Evolutionary conservation across 2,797 vertebrate species (phyloP).

Genomic region (Anas capensis): DNA sequence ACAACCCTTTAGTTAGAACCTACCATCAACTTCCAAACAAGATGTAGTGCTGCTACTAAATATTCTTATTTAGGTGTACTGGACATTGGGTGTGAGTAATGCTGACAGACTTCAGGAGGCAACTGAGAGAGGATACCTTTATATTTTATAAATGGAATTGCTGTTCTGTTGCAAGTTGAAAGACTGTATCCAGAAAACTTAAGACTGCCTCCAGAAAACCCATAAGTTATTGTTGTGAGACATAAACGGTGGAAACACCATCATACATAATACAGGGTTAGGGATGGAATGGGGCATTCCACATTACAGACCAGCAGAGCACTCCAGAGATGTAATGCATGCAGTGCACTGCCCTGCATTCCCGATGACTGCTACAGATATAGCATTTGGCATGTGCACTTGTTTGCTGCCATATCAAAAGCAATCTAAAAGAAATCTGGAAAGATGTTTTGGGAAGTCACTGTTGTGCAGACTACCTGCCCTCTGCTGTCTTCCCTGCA

Average conservation of each 20-base stretch:
- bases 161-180: background rate
- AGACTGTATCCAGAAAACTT: background rate
- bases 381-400: background rate
- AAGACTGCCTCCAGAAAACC: background rate
- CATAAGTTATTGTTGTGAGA: background rate
- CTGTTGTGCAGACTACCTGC: background rate
- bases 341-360: background rate
- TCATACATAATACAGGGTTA: background rate
- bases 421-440: background rate
- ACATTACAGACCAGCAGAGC: background rate
- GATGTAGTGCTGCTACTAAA: background rate
- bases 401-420: background rate
- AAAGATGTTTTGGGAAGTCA: background rate
- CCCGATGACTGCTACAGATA: background rate
- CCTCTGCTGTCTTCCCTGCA: background rate
- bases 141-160: background rate
- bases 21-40: background rate
- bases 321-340: background rate
- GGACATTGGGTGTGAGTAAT: background rate
- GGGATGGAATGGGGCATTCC: background rate
- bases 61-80: background rate
- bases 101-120: background rate
- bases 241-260: background rate
- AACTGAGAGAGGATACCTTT: background rate
- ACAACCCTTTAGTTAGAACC: background rate